These are phyloP conservation scores for Hippocampus barbouri DNA, from an alignment of 2,113 vertebrate species.

Conservation along the genomic window DNA sequence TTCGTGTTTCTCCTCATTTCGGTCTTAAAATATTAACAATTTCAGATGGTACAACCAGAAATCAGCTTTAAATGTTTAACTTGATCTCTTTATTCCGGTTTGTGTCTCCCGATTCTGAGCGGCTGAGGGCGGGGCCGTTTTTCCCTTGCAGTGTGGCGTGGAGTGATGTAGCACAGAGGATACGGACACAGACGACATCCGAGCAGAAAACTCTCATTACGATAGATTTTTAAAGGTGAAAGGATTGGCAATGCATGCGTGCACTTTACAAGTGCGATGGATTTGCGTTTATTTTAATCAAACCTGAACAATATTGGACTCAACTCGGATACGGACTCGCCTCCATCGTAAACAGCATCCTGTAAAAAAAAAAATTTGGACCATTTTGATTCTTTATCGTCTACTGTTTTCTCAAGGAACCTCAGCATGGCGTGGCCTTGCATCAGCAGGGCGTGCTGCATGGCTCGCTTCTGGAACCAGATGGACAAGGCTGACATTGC, in stretches of 20 bases:
- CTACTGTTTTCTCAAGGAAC: neutral
- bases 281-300: slow-evolving; percentile 10
- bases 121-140: slow-evolving; percentile 65
- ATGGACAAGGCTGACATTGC: slow-evolving; percentile 95
- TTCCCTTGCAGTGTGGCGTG: slow-evolving; percentile 37
- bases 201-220: neutral
- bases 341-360: neutral
- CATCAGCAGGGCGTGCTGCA: slow-evolving; percentile 95
- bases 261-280: slow-evolving; percentile 21
- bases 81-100: slow-evolving; percentile 21
- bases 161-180: slow-evolving; percentile 45
- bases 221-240: neutral
- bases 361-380: neutral
- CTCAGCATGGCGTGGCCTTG: slow-evolving; percentile 93
- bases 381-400: neutral
- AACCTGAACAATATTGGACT: slow-evolving; percentile 15
- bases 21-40: neutral
- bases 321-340: slow-evolving; percentile 43
- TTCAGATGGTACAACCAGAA: slow-evolving; percentile 13
- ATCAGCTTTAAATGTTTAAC: neutral
- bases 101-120: slow-evolving; percentile 66
- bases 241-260: neutral
- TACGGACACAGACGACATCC: slow-evolving; percentile 17
- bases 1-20: no score
- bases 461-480: slow-evolving; percentile 96